Conservation (phyloP, 1,140 invertebrate species). For the Papilio polytes region DNA sequence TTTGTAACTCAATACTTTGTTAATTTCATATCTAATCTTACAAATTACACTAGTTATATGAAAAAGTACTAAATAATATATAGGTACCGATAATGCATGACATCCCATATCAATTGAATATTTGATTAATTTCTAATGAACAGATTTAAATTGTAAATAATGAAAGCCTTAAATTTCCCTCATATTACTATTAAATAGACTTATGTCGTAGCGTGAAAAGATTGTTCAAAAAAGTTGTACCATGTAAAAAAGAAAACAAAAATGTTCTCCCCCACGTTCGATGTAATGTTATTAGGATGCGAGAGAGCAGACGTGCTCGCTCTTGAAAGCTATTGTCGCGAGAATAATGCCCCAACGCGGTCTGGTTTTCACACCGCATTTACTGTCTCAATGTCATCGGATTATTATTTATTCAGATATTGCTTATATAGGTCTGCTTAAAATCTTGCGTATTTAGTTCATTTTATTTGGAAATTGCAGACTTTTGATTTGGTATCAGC, state of each 20-base stretch:
- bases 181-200: not conserved
- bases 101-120: too few species aligned
- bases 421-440: not conserved
- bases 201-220: not conserved
- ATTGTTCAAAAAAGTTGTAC: slow-evolving; percentile 12
- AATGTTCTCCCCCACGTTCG: not conserved
- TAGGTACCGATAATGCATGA: too few species aligned
- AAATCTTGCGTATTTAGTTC: not conserved
- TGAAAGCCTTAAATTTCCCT: not conserved
- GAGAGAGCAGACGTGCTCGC: slow-evolving; percentile 57
- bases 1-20: too few species aligned
- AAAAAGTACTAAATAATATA: too few species aligned
- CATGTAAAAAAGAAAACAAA: slow-evolving; percentile 1
- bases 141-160: too few species aligned
- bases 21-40: too few species aligned
- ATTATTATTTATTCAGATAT: slow-evolving; percentile 71
- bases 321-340: slow-evolving; percentile 71
- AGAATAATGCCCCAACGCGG: slow-evolving; percentile 72
- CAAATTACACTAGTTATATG: too few species aligned
- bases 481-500: too few species aligned
- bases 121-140: too few species aligned
- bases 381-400: slow-evolving; percentile 64
- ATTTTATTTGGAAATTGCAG: too few species aligned
- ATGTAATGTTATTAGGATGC: slow-evolving; percentile 46
- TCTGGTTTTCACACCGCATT: slow-evolving; percentile 77